These are phyloP conservation scores for Glandiceps talaboti DNA, from an alignment of 53 echinoderm and acorn worm genomes.

Conservation along the genomic window DNA sequence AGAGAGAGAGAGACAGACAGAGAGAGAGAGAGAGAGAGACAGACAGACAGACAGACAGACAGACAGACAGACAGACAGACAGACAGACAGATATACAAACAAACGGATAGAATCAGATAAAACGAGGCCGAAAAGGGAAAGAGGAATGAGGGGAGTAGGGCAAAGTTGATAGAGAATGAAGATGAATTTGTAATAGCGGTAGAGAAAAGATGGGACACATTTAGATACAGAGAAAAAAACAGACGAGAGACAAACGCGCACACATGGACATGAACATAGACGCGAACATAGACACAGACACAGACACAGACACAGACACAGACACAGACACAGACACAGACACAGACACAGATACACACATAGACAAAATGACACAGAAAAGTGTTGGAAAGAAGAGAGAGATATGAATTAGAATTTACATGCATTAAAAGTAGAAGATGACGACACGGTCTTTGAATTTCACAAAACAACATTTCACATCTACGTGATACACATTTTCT, in stretches of 20 bases:
- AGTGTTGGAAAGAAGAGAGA: too few species aligned
- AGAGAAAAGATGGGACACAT: neutral
- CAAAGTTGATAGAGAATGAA: too few species aligned
- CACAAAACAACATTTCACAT: too few species aligned
- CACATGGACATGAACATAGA: neutral
- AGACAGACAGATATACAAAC: neutral
- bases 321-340: neutral
- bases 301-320: neutral
- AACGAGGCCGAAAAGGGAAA: too few species aligned
- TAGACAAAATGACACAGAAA: neutral
- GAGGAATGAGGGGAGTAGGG: too few species aligned
- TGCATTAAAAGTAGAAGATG: too few species aligned
- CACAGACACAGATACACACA: neutral
- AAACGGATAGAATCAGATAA: too few species aligned
- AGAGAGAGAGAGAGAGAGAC: neutral
- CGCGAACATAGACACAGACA: neutral
- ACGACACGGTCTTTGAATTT: too few species aligned
- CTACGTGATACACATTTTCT: too few species aligned
- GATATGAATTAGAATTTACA: too few species aligned
- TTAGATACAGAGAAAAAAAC: neutral
- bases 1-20: neutral
- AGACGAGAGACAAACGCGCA: neutral
- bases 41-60: neutral
- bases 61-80: neutral
- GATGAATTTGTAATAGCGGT: too few species aligned